Evolutionary conservation across 2,888 invertebrate species (phyloP).

Genomic region (Diachrysia chrysitis): DNA sequence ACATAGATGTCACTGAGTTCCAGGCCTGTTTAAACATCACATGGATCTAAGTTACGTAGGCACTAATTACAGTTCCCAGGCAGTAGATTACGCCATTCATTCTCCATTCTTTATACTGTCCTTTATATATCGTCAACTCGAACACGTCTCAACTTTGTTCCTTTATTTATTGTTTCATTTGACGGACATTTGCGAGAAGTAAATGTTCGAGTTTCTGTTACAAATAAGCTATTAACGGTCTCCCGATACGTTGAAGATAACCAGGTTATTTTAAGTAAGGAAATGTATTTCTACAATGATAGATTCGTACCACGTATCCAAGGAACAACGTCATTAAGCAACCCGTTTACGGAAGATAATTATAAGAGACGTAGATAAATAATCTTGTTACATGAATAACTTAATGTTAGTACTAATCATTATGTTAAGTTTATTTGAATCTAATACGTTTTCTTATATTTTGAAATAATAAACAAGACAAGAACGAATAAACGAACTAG

Average conservation of each 20-base stretch:
- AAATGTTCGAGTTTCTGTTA: slow-evolving; percentile 12
- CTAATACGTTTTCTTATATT: not conserved
- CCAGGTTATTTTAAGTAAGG: slow-evolving; percentile 38
- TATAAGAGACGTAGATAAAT: slow-evolving; percentile 35
- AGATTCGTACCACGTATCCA: slow-evolving; percentile 35
- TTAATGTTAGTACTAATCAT: slow-evolving; percentile 31
- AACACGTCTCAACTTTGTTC: not conserved
- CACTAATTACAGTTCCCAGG: slow-evolving; percentile 31
- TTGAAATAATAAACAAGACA: not conserved
- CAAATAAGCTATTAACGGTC: slow-evolving; percentile 34
- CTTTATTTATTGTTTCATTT: slow-evolving; percentile 15
- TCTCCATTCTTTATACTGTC: slow-evolving; percentile 9
- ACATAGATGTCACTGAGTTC: slow-evolving; percentile 9
- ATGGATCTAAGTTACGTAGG: slow-evolving; percentile 25
- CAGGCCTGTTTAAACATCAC: slow-evolving; percentile 8
- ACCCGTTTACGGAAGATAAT: slow-evolving; percentile 45
- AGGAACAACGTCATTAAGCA: slow-evolving; percentile 47
- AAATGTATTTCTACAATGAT: slow-evolving; percentile 50
- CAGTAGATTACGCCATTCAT: slow-evolving; percentile 7
- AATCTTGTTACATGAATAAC: slow-evolving; percentile 44
- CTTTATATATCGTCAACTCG: slow-evolving; percentile 5
- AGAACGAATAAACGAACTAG: not conserved
- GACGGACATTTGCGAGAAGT: slow-evolving; percentile 3
- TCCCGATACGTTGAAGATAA: slow-evolving; percentile 26
- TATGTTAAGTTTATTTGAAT: slow-evolving; percentile 19